Conservation (phyloP, 2,888 invertebrate species). For the Stratiomys singularior region DNA sequence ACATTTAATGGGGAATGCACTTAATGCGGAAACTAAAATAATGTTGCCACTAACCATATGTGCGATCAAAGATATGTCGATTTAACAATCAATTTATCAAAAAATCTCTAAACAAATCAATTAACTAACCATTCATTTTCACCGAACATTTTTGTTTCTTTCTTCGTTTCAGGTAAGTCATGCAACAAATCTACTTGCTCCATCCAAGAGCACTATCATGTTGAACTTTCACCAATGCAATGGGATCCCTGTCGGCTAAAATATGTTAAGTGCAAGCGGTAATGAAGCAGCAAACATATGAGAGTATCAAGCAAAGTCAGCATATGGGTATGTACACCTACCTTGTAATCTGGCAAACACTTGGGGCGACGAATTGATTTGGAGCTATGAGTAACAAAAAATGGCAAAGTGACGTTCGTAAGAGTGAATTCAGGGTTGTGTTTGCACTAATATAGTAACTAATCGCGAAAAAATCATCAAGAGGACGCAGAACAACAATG, state of each 20-base stretch:
- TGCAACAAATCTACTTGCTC: conserved; percentile 15
- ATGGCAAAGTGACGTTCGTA: not conserved
- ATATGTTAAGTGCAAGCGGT: not conserved
- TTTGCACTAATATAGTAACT: not conserved
- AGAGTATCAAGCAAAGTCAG: not conserved
- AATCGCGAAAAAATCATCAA: not conserved
- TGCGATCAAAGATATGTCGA: not conserved
- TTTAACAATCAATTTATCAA: conserved; percentile 40
- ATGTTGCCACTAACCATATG: not conserved
- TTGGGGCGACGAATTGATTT: conserved; percentile 16
- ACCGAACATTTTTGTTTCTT: conserved; percentile 39
- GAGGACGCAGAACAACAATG: too few species aligned
- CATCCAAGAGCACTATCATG: not conserved
- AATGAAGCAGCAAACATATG: not conserved
- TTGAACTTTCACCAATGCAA: conserved; percentile 46
- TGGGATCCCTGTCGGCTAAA: conserved; percentile 14
- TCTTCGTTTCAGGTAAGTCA: conserved; percentile 49
- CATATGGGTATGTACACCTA: conserved; percentile 5
- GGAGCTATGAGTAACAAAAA: conserved; percentile 3
- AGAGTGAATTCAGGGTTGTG: conserved; percentile 4
- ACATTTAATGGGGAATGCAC: not conserved
- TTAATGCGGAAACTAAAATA: not conserved
- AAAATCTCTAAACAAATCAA: conserved; percentile 50
- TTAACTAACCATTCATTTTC: conserved; percentile 43
- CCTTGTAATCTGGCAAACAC: conserved; percentile 16